Base-by-base conservation (phyloP, 1,140 invertebrate genomes). In the Bombus superbus region DNA sequence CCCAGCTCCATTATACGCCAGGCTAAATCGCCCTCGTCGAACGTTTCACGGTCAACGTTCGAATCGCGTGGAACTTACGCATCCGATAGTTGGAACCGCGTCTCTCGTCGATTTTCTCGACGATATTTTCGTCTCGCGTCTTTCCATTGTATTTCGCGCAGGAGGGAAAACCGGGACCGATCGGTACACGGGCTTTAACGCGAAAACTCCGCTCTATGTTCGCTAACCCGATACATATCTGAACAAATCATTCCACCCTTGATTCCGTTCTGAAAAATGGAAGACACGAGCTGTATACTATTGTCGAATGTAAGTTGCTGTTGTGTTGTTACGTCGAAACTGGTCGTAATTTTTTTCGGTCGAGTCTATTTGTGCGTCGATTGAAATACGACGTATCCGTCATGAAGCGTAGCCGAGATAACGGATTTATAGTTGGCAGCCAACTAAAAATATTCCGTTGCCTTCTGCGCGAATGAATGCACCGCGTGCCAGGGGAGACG, bases 401-500 rank as follows among this genome's bases (percentile, higher is more conserved):
- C 93, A 93, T 71, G 77, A 85, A 89, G 66, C 91, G 86, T 71
- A 84, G 66, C 87, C 88, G 89, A 91, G 89, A 86, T 93, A 91
- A 91, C 90, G 86, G 92, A 94, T 94, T 94, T 94, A 94, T 92
- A 88, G 90, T 89, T 89, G 81, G 83, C 73, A 74, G 72, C 59
- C 82, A 80, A 91, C 88, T 92, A 94, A 94, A 94, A 94, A 93
- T 93, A 92, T 93, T 93, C 91, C 89, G 90, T 91, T 89, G 91
- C 85, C 88, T 91, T 90, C 90, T 83, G 88, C 83, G 82, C 86
- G 90, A 92, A 91, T 90, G 91, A 92, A 93, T 92, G 91, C 88
- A 93, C 89, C 87, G 80, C 68, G 40, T 72, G 83, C 59, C 68
- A 44, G 75, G 38, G 44, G 78, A 38, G 35, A 6, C 5, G 38